Percentiles rank a stretch among this genome's conserved stretches.
These are phyloP conservation scores for Bos taurus DNA, from an alignment of 2,113 vertebrate genomes.

Conservation along the genomic window ARS-UCD2.0 NC_037338.1:38577501-38578000, in stretches of 20 bases:
- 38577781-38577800: not conserved
- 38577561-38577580: not conserved
- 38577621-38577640: not conserved
- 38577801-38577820: not conserved
- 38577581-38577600: not conserved
- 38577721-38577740: not conserved
- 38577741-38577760: not conserved
- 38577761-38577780: not conserved
- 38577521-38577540: not conserved
- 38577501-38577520: not conserved
- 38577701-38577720: not conserved
- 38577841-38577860: not conserved
- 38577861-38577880: not conserved
- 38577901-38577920: not conserved
- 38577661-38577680: not conserved
- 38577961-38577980: not conserved
- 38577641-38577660: not conserved
- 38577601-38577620: not conserved
- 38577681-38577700: not conserved
- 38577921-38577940: not conserved
- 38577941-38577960: not conserved
- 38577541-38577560: not conserved
- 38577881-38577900: not conserved
- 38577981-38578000: not conserved
- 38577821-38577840: not conserved